A percentile compares a stretch with the other conserved stretches of the same genome.
Conservation (phyloP, 2,888 invertebrate species). For the Drosophila fulvimacula region DNA sequence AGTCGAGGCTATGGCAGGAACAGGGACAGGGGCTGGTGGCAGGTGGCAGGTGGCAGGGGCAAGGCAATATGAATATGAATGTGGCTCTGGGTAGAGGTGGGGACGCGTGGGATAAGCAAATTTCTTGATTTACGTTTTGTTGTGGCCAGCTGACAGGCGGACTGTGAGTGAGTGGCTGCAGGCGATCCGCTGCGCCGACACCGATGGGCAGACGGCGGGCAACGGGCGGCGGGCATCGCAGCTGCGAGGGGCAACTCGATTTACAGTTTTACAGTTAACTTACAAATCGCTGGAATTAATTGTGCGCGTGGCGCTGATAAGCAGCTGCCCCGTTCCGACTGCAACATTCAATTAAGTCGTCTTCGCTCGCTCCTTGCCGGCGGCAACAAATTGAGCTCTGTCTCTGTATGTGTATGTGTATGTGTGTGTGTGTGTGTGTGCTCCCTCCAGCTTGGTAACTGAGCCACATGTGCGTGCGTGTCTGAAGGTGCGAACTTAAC, state of each 20-base stretch:
- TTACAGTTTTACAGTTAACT: conserved; percentile 71
- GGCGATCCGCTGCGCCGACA: conserved; percentile 6
- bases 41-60: conserved; percentile 1
- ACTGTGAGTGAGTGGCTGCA: conserved; percentile 9
- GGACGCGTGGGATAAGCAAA: conserved; percentile 72
- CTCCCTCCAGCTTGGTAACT: conserved; percentile 26
- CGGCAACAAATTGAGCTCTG: conserved; percentile 13
- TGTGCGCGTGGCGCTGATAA: conserved; percentile 68
- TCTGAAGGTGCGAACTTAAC: conserved; percentile 45
- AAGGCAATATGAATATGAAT: conserved; percentile 1
- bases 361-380: conserved; percentile 30
- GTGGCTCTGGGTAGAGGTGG: conserved; percentile 6
- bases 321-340: conserved; percentile 62
- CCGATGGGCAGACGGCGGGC: background rate
- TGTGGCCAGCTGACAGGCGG: conserved; percentile 59
- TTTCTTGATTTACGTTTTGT: conserved; percentile 75
- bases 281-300: conserved; percentile 77
- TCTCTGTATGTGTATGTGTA: background rate
- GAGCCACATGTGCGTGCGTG: conserved; percentile 37
- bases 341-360: conserved; percentile 73
- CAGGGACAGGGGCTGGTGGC: background rate
- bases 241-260: conserved; percentile 26
- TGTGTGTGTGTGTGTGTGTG: background rate
- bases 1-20: conserved; percentile 11
- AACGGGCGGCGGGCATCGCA: too few relatives aligned